Base-by-base conservation (phyloP, 2,888 invertebrate species). In the Calameuta pallipes region DNA sequence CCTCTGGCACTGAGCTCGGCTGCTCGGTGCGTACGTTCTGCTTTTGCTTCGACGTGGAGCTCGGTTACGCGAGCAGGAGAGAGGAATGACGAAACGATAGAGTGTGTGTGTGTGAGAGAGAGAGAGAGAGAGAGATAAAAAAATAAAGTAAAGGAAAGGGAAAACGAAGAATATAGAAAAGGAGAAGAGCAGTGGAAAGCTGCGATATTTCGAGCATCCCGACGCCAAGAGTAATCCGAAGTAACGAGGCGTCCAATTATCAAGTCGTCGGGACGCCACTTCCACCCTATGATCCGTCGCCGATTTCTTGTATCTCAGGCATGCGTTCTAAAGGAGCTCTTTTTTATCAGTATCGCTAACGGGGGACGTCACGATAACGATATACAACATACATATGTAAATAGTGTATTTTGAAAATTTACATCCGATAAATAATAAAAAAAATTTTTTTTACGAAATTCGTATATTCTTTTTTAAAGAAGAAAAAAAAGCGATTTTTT, bases 241-340 rank as follows among this genome's bases (percentile, higher is more conserved):
- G 87, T 87, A 89, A 89, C 88, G 88, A 89, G 87, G 87, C 85
- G 83, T 88, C 89, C 89, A 89, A 89, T 89, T 89, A 89, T 86
- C 85, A 88, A 85, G 83, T 86, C 84, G 78, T 74, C 76, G 76
- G 73, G 78, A 78, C 76, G 78, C 75, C 75, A 35, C 78, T 35
- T 78, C 73, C 56, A 73, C 75, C 75, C 71, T 78, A 71, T 73
- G 37, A 69, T 75, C 12, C 56, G 69, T n/a, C 36, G 31, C 31
- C 68, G 23, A 78, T 35, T 41, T 70, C 70, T 70, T 30, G 30
- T 70, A 31, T 70, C 70, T 15, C 30, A 33, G 33, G 70, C 15
- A 70, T 30, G 70, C 70, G 33, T 70, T 15, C 41, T 6, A 4
- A 41, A 6, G 41, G 15, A 41, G 15, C 15, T 41, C 4, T 41